Percentiles rank a stretch among this genome's conserved stretches.
phyloP scores from a whole-genome alignment of 23 tunicate genomes.

The Oikopleura vanhoeffeni region DNA sequence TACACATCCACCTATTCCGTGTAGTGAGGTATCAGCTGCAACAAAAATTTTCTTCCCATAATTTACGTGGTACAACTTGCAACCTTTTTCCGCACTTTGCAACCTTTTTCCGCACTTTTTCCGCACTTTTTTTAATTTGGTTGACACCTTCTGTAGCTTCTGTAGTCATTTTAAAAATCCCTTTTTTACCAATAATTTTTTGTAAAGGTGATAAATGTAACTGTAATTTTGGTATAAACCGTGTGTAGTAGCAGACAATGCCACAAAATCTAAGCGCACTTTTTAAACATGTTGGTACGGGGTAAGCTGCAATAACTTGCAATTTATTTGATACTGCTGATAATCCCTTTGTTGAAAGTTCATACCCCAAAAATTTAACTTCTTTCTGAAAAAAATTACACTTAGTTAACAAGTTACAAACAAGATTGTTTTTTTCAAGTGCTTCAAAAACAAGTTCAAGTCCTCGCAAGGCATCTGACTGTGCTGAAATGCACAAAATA shows the following conservation, averaged over 20 bases:
- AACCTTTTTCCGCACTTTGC: not conserved
- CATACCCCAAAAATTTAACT: not conserved
- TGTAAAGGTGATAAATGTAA: not conserved
- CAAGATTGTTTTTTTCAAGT: not conserved
- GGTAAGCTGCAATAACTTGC: not conserved
- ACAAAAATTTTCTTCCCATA: not conserved
- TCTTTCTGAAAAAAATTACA: not conserved
- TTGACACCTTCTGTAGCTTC: not conserved
- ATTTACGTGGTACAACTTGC: not conserved
- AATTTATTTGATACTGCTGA: not conserved
- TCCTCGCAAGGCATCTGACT: not conserved
- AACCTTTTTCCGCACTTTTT: no score
- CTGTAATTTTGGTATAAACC: not conserved
- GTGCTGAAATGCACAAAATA: not conserved
- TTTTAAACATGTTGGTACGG: not conserved
- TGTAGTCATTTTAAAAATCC: not conserved
- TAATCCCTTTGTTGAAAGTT: not conserved
- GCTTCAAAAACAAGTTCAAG: not conserved
- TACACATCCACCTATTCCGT: not conserved
- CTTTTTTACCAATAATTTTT: not conserved
- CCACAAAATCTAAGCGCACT: not conserved
- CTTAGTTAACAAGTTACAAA: not conserved
- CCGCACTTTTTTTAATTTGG: not conserved
- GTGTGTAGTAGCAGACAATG: not conserved
- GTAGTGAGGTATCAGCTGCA: not conserved